phyloP scores from a whole-genome alignment of 2,888 invertebrate genomes.

The Parasteatoda lunata region DNA sequence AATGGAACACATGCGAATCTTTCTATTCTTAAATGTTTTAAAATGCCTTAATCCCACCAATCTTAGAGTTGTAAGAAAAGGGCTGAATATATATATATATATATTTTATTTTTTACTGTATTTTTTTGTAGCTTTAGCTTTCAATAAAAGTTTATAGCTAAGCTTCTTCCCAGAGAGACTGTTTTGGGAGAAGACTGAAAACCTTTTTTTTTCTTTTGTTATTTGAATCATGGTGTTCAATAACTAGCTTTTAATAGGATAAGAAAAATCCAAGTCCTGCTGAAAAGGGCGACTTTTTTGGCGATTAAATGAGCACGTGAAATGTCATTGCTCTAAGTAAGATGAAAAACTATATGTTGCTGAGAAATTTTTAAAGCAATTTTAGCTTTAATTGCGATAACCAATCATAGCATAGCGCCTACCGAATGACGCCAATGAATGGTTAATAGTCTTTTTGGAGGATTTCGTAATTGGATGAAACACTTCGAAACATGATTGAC shows the following conservation, averaged over 20 bases:
- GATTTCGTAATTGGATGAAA: slow-evolving; percentile 42
- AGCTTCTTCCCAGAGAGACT: slow-evolving; percentile 19
- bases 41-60: slow-evolving; percentile 43
- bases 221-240: slow-evolving; percentile 10
- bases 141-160: slow-evolving; percentile 41
- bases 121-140: not conserved
- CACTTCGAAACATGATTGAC: slow-evolving; percentile 45
- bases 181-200: slow-evolving; percentile 19
- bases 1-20: slow-evolving; percentile 29
- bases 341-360: slow-evolving; percentile 44
- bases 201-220: slow-evolving; percentile 16
- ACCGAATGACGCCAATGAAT: slow-evolving; percentile 47
- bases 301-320: slow-evolving; percentile 42
- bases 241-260: slow-evolving; percentile 41
- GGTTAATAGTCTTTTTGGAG: slow-evolving; percentile 46
- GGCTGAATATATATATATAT: slow-evolving; percentile 8
- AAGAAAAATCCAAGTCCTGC: not conserved
- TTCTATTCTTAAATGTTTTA: slow-evolving; percentile 38
- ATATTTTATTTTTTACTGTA: slow-evolving; percentile 5
- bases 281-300: slow-evolving; percentile 17
- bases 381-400: slow-evolving; percentile 23
- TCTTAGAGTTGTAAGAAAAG: slow-evolving; percentile 23
- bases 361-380: slow-evolving; percentile 16
- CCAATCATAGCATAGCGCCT: slow-evolving; percentile 36
- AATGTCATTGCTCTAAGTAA: slow-evolving; percentile 47